Base-by-base conservation (phyloP, 2,797 vertebrate species). In the Sorex maritimensis region DNA sequence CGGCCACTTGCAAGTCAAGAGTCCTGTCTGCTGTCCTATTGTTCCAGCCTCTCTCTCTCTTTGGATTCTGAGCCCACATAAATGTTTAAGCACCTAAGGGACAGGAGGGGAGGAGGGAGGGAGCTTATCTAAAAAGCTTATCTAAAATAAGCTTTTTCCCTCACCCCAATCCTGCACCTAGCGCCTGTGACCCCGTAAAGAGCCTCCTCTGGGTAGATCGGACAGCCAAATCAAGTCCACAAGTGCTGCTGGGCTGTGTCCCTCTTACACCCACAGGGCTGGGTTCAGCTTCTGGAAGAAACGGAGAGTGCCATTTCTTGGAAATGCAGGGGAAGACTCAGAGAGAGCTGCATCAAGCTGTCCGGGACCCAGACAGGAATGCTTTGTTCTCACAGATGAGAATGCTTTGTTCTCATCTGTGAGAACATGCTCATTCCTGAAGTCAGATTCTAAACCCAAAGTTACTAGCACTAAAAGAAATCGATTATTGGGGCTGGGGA, bases 391-490 rank as follows among this genome's bases (percentile, higher is more conserved):
- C 44, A 28, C n/a, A n/a, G n/a, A n/a, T n/a, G n/a, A n/a, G 52
- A 58, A 79, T 55, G n/a, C 34, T 17, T 7, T 34, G 38, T 58
- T 91, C 34, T 73, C 44, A 28, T 81, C 24, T 69, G 28, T 26
- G 23, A 74, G 77, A 82, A 61, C 6, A 49, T 72, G 19, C 34
- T 55, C 85, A 61, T 24, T 74, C 44, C 80, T 58, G 5, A 23
- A 30, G 24, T n/a, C 19, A 44, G 28, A 52, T 79, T 86, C 71
- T 68, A 69, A 93, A 38, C 87, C 11, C 82, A 38, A 85, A 80
- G 74, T 23, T 83, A 73, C 23, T 67, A 86, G 38, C 55, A 88
- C 73, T 80, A 44, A 90, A 89, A 83, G 38, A 83, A 81, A 65
- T 46, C 17, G 73, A 86, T n/a, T 78, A 80, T 73, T 80, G 58